Evolutionary conservation across 2,113 vertebrate genomes (phyloP), one percentile per base, ranked within the genome.

Genomic region (Mungos mungo): DNA sequence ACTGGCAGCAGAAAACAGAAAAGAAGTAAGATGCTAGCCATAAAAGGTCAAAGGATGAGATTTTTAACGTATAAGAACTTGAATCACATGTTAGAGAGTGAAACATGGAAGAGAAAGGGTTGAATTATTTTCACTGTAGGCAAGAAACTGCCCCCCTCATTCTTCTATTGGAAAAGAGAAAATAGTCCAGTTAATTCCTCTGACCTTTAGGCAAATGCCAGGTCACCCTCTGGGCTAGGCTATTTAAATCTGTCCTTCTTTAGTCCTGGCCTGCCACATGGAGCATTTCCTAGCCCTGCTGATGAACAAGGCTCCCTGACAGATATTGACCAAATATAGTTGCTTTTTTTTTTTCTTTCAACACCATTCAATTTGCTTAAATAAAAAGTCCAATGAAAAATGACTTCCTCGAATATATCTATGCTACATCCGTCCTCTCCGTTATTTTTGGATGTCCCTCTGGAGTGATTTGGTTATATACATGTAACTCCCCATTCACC

Each of bases 301-400:
- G 95, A 97, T 93, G 93, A 98, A 90, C 92, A 97, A 86, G 81
- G 65, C 76, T 96, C 88, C 90, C 95, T 95, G 94, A 97, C 92
- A 97, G 94, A 94, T 98, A 98, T 98, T 98, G 98, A 98, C 97
- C 97, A 97, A 97, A 97, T 97, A 93, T 74, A 96, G 66, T 96
- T 96, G 84, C 97, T 92, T 97, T 97, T 96, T 38, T 38, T 41
- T 97, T 97, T 74, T 88, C 97, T 97, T 98, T 98, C 96, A 98
- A 97, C 92, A 96, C 92, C 96, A 88, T 98, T 98, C 97, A 98
- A 98, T 98, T 97, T 98, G 94, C 96, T 97, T 98, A 98, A 98
- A 98, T 98, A 98, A 98, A 98, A 98, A 93, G 96, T 98, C 95
- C 95, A 97, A 31, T 98, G 97, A 98, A 98, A 98, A 98, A 98